Percentiles rank a stretch among this genome's conserved stretches.
Conservation (phyloP, 1,140 invertebrate genomes). For the Drosophila sturtevanti region DNA sequence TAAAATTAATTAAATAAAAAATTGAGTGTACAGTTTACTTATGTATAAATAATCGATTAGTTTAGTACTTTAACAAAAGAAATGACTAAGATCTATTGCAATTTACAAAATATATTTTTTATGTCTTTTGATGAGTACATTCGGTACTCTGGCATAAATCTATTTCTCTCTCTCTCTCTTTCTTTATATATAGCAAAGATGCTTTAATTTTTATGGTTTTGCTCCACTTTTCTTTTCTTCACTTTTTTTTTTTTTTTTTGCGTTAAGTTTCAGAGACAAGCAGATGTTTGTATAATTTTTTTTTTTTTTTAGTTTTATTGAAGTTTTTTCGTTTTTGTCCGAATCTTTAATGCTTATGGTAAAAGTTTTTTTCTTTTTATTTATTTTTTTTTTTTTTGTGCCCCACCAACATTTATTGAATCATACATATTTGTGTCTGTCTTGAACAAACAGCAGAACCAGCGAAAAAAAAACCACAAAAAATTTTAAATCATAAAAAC, state of each 20-base stretch:
- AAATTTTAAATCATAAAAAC: conserved; percentile 5
- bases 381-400: not conserved
- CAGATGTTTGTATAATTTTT: conserved; percentile 1
- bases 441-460: not conserved
- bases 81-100: too few species aligned
- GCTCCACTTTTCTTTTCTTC: not conserved
- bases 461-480: not conserved
- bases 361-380: conserved; percentile 29
- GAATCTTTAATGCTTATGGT: conserved; percentile 5
- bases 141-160: not conserved
- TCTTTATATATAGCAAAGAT: too few species aligned
- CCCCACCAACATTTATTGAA: conserved; percentile 29
- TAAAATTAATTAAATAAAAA: too few species aligned
- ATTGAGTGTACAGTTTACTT: too few species aligned
- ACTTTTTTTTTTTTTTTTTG: not conserved
- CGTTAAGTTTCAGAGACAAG: not conserved
- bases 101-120: not conserved
- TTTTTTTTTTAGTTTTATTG: conserved; percentile 12
- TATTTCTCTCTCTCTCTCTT: not conserved
- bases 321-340: not conserved
- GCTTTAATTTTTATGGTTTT: conserved; percentile 6
- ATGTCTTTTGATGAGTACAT: not conserved
- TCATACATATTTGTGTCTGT: conserved; percentile 12
- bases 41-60: too few species aligned
- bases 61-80: too few species aligned